Base-by-base conservation (phyloP, 2,888 invertebrate genomes). In the Meiosimyza platycephala region DNA sequence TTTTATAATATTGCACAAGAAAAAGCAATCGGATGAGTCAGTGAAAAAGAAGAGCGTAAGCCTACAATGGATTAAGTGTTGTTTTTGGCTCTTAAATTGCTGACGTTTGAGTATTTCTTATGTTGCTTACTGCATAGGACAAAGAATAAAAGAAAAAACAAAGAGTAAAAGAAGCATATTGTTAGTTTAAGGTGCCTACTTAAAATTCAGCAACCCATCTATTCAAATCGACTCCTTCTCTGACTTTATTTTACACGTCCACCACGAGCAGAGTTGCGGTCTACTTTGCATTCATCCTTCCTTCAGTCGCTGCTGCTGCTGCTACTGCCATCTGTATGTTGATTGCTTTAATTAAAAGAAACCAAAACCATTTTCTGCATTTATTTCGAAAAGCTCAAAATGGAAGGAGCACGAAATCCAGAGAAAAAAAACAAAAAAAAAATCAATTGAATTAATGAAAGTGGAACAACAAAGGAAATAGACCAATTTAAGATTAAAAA, bases 261-360 rank as follows among this genome's bases (percentile, higher is more conserved):
- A 47, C 40, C 16, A 40, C 12, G 6, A 18, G 47, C 48, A 22
- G 22, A 22, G 6, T 67, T 55, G 15, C 18, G 67, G 48, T 22
- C 40, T 57, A 55, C 55, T 67, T 67, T 57, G 54, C 47, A 47
- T 48, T 40, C 48, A 18, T 63, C n/a, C 33, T 47, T 63, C n/a
- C 33, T 47, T 33, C 47, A 54, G 13, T 18, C n/a, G 40, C 47
- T 47, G 15, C 57, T 63, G 22, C 7, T 48, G 18, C 62, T 63
- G 22, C 28, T 22, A 28, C 54, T 55, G 16, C 18, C 57, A 16
- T 33, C 9, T 40, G 40, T 40, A 55, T 47, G 51, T 62, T 70
- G 70, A 70, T 70, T 70, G 70, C 70, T 70, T 70, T 70, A 70
- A 70, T 70, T 70, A 70, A 70, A 55, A 70, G 63, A 70, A 70